Percentiles rank a stretch among this genome's conserved stretches.
Evolutionary conservation across 2,113 vertebrate genomes (phyloP).

Genomic region (Chinchilla lanigera): DNA sequence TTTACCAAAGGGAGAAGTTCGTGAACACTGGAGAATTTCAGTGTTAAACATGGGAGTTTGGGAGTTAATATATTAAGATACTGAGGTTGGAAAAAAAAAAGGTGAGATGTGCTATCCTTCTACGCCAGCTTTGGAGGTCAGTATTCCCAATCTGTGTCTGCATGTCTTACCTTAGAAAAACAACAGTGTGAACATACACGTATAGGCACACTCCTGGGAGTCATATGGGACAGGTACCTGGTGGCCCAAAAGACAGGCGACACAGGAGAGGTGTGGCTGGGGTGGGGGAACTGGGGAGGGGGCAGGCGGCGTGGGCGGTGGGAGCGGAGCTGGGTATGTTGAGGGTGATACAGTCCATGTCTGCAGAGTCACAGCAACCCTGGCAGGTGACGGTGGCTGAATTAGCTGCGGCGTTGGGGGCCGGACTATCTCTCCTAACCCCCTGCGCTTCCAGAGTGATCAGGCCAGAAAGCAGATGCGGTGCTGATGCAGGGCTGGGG

Average conservation of each 20-base stretch:
- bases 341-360: constrained; percentile 70
- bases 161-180: constrained; percentile 61
- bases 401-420: constrained; percentile 30
- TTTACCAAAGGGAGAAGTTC: constrained; percentile 74
- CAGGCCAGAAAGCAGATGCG: neutral
- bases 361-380: constrained; percentile 68
- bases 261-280: neutral
- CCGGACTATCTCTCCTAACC: constrained; percentile 53
- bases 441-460: constrained; percentile 64
- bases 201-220: neutral
- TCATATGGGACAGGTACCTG: constrained; percentile 47
- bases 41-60: constrained; percentile 74
- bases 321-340: constrained; percentile 73
- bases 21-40: constrained; percentile 78
- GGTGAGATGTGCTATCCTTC: constrained; percentile 74
- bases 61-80: constrained; percentile 71
- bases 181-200: neutral
- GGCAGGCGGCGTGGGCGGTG: constrained; percentile 9
- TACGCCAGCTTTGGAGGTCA: constrained; percentile 77
- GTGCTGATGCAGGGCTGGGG: neutral
- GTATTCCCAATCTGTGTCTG: constrained; percentile 77
- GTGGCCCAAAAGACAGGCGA: constrained; percentile 55
- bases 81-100: constrained; percentile 72
- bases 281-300: neutral
- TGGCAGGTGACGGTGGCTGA: constrained; percentile 63